Evolutionary conservation across 2,113 vertebrate species (phyloP).

Genomic region (Pitta sordida): DNA sequence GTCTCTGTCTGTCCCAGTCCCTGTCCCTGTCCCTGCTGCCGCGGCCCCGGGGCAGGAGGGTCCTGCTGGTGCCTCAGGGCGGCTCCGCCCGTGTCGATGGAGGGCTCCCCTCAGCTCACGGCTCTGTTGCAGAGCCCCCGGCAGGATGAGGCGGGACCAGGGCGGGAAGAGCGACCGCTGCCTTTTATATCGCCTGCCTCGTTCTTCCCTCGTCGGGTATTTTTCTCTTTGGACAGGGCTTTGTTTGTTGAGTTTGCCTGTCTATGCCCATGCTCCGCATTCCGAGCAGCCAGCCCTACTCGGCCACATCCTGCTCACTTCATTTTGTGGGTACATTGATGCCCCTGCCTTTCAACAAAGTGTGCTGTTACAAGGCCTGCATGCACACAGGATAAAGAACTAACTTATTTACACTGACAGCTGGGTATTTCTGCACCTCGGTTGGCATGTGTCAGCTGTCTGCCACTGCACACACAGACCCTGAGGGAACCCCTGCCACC

Average conservation of each 20-base stretch:
- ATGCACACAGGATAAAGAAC: fast-evolving
- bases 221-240: not conserved
- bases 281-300: not conserved
- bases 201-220: not conserved
- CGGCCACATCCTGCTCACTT: not conserved
- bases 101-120: fast-evolving
- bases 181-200: fast-evolving
- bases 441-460: not conserved
- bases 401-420: not conserved
- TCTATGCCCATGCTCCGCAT: not conserved
- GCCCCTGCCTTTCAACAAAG: not conserved
- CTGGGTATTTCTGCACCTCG: not conserved
- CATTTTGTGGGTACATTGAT: no score
- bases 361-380: not conserved
- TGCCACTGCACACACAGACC: not conserved
- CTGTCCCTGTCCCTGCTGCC: no score
- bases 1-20: no score
- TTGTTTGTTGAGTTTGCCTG: not conserved
- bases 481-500: no score
- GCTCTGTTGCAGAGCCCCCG: fast-evolving
- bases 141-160: no score
- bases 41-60: not conserved
- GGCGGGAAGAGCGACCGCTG: fast-evolving
- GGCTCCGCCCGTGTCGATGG: no score
- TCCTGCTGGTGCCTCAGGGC: not conserved